phyloP scores from a whole-genome alignment of 2,888 invertebrate species.

The Rhimphoctona megacephalus region DNA sequence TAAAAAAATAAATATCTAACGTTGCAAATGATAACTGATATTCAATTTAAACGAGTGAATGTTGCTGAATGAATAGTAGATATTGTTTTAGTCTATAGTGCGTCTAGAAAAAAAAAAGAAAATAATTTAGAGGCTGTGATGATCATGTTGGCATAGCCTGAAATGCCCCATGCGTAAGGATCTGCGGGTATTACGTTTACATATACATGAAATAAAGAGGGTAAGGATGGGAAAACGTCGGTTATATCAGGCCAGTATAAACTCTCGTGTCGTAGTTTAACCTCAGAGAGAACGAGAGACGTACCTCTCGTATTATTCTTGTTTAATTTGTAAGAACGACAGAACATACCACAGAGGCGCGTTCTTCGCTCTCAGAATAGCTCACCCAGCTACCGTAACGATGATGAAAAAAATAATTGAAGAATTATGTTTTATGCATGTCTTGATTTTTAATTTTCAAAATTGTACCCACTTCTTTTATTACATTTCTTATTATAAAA shows the following conservation, averaged over 20 bases:
- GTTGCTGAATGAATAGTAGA: neutral
- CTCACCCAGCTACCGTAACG: neutral
- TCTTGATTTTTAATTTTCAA: neutral
- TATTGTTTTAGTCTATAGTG: neutral
- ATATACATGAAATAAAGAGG: conserved; percentile 53
- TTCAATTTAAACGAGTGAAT: neutral
- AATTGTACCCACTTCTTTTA: neutral
- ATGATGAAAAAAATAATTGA: neutral
- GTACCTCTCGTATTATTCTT: conserved; percentile 53
- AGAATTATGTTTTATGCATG: conserved; percentile 16
- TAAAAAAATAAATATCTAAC: neutral
- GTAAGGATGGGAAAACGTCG: conserved; percentile 33
- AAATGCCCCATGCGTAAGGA: conserved; percentile 13
- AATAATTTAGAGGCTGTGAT: neutral
- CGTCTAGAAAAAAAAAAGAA: neutral
- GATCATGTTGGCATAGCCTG: neutral
- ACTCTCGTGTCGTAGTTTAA: conserved; percentile 50
- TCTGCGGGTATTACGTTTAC: conserved; percentile 38
- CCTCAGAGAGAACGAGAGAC: conserved; percentile 41
- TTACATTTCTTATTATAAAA: neutral
- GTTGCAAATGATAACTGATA: neutral
- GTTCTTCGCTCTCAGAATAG: neutral
- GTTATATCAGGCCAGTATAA: conserved; percentile 42
- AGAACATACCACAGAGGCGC: conserved; percentile 9
- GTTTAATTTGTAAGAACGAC: conserved; percentile 61